Evolutionary conservation across 2,797 vertebrate genomes (phyloP).

Genomic region (Iguana delicatissima): DNA sequence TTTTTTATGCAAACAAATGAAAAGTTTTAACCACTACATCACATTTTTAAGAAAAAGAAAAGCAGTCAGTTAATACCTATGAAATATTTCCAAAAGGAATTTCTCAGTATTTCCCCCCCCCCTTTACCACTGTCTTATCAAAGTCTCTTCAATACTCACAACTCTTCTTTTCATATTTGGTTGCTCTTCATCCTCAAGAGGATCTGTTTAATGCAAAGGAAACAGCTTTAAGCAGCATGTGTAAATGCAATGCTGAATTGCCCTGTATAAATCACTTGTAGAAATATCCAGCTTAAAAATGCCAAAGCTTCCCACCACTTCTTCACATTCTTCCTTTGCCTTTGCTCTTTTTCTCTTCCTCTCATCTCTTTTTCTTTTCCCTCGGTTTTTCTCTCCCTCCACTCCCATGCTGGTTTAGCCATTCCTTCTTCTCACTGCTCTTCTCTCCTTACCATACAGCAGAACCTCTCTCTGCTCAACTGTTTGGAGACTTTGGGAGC

Average conservation of each 20-base stretch:
- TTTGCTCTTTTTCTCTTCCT: no score
- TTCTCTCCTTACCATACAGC: no score
- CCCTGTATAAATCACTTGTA: constrained; percentile 5
- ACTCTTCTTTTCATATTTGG: constrained; percentile 44
- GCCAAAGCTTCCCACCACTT: no score
- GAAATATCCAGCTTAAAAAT: no score
- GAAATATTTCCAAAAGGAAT: constrained; percentile 15
- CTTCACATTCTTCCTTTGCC: no score
- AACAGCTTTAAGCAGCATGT: constrained; percentile 33
- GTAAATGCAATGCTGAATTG: background rate
- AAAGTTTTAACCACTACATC: background rate
- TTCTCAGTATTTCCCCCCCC: background rate
- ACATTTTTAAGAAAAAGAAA: background rate
- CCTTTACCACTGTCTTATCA: background rate
- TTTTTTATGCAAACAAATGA: background rate
- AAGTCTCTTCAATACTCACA: constrained; percentile 68
- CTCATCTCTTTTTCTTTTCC: no score
- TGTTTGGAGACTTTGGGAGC: no score
- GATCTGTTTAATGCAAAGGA: constrained; percentile 53
- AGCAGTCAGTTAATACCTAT: background rate
- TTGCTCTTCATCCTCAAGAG: constrained; percentile 39
- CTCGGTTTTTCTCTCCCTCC: no score
- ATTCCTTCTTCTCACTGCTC: no score
- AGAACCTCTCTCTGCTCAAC: no score
- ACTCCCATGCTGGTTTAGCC: no score